Evolutionary conservation across 2,888 invertebrate species (phyloP), one percentile per base, ranked within the genome.

Genomic region (Bursaphelenchus okinawaensis): DNA sequence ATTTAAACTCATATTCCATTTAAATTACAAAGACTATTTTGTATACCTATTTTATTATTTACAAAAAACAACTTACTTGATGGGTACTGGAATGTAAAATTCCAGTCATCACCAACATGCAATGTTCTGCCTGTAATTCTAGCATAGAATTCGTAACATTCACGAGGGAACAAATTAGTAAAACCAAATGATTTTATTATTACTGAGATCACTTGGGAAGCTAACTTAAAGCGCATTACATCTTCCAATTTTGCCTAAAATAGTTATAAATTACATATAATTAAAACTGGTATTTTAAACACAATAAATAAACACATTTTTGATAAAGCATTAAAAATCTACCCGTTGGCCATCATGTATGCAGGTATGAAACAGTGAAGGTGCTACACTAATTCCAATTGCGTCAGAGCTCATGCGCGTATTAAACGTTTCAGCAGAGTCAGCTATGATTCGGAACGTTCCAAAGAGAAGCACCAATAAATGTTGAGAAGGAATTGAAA

Each of bases 351-450:
- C 93, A 84, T 92, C 92, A 80, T 91, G 91, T 80, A 93, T 92
- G 86, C 93, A 93, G 75, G 91, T 91, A 85, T 93, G 93, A 86
- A 94, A 93, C 85, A 94, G 92, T 77, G 92, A 93, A 23, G 93
- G 93, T 62, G 93, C 93, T 57, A 93, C 93, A 51, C 92, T 92
- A 80, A 94, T 93, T 71, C 93, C 93, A 75, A 94, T 87, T 52
- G 93, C 93, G 86, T 93, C 93, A 77, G 92, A 91, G 76, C 91
- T 91, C 93, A 93, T 93, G 76, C 92, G 91, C 62, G 92, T 92
- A 79, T 89, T 89, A 79, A 91, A 91, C 84, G 90, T 88, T 75
- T 91, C 91, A 78, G 92, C 91, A 84, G 91, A 91, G 75, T 91
- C 91, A 23, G 93, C 91, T 84, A 93, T 92, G 75, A 92, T 91